These are phyloP conservation scores for Donacobius atricapilla DNA, from an alignment of 2,113 vertebrate species.

Conservation along the genomic window DNA sequence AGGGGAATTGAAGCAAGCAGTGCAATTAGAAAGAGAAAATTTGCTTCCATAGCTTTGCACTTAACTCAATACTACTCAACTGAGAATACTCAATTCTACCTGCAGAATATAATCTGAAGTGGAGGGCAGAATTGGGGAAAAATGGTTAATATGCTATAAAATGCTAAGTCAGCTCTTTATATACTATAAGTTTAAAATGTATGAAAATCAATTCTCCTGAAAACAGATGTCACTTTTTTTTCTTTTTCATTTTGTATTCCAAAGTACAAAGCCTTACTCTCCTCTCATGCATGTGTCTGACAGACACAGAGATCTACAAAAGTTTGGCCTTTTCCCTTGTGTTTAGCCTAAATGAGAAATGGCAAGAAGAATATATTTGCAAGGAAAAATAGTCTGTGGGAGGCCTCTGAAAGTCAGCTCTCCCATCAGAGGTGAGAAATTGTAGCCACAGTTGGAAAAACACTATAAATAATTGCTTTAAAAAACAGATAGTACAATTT, in stretches of 20 bases:
- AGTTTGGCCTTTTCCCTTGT: not conserved
- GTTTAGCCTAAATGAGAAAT: not conserved
- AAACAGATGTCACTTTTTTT: not conserved
- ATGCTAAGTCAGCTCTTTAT: not conserved
- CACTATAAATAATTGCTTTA: not conserved
- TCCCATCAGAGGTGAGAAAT: not conserved
- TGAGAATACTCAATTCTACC: slow-evolving; percentile 59
- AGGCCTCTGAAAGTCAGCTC: not conserved
- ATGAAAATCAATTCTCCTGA: not conserved
- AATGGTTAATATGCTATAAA: slow-evolving; percentile 29
- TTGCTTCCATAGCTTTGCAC: slow-evolving; percentile 14
- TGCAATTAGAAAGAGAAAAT: slow-evolving; percentile 68
- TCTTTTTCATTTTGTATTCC: not conserved
- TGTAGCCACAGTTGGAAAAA: not conserved
- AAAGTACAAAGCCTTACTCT: not conserved
- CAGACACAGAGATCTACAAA: not conserved
- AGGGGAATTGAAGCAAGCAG: slow-evolving; percentile 54
- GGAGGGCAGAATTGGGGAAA: not conserved
- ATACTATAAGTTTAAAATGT: slow-evolving; percentile 2
- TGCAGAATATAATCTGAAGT: slow-evolving; percentile 23
- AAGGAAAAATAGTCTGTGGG: not conserved
- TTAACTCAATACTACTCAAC: too few species aligned
- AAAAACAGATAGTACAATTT: not conserved
- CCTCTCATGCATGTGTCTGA: not conserved
- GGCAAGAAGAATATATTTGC: not conserved